A percentile compares a stretch with the other conserved stretches of the same genome.
phyloP scores from a whole-genome alignment of 1,140 invertebrate genomes.

The Lineus longissimus region DNA sequence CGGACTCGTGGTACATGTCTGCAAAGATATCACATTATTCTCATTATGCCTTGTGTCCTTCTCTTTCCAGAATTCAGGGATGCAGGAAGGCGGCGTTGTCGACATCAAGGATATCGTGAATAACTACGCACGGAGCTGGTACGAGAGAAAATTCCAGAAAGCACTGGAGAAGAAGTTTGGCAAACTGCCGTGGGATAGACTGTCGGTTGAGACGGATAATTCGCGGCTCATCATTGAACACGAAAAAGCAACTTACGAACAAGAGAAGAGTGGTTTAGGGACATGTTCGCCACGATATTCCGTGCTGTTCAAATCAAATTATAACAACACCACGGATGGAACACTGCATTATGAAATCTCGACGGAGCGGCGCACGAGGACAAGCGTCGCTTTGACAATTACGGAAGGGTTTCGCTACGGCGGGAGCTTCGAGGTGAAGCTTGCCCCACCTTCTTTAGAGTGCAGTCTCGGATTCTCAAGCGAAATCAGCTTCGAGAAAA shows the following conservation, averaged over 20 bases:
- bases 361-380: not conserved
- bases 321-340: not conserved
- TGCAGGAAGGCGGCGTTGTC: not conserved
- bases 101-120: not conserved
- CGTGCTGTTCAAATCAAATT: slow-evolving; percentile 1
- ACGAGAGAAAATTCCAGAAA: not conserved
- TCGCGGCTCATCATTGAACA: not conserved
- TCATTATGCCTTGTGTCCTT: too few relatives aligned
- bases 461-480: slow-evolving; percentile 57
- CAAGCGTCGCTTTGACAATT: not conserved
- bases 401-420: not conserved
- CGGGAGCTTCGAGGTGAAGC: not conserved
- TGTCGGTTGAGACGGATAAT: not conserved
- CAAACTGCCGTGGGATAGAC: not conserved
- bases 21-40: too few relatives aligned
- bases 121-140: not conserved
- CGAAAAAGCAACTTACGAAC: slow-evolving; percentile 2
- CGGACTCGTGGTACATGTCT: too few relatives aligned
- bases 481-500: slow-evolving; percentile 52
- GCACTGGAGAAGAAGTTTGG: not conserved
- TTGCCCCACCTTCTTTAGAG: slow-evolving; percentile 46
- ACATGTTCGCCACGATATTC: not conserved
- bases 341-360: not conserved
- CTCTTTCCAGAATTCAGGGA: too few relatives aligned
- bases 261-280: not conserved